Base-by-base conservation (phyloP, 2,113 vertebrate species). In the Carettochelys insculpta region DNA sequence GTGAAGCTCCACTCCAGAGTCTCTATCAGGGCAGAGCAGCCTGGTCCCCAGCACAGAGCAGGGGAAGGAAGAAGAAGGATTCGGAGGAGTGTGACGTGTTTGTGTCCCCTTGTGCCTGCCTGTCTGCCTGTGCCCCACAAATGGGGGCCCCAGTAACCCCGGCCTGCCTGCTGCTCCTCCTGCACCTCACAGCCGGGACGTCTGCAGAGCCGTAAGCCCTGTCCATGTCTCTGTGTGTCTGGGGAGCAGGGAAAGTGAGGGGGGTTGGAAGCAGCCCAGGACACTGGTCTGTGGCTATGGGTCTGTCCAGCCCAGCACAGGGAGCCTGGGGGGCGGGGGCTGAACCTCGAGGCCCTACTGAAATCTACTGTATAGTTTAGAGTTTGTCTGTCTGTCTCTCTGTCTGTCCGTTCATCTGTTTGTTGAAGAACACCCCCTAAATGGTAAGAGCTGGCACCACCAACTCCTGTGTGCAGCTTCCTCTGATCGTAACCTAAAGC, bases 61-160 rank as follows among this genome's bases (percentile, higher is more conserved):
- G 24, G 34, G 53, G 25, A 56, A 9, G 27, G 61, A 68, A n/a
- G n/a, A 68, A 54, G 45, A 19, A 50, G 47, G 0, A 25, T 5
- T 8, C 25, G 50, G 56, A 1, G 20, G 11, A 0, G 0, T 20
- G 5, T 8, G 7, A 10, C 78, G 61, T 43, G 65, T 48, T 25
- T 91, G 34, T 65, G n/a, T 24, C 52, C 31, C 4, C 6, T 77
- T 6, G 20, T 2, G 29, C 25, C 54, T 4, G 2, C 25, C 3
- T 3, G 19, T 45, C 54, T 5, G 3, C 22, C 3, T 43, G 45
- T 3, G 43, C 7, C 45, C 56, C 82, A n/a, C 53, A 38, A 41
- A 77, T 71, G 86, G 43, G 38, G 6, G 29, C 48, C 47, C 24
- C 86, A 76, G 48, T 29, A 0, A 4, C 16, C 17, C 51, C 71